Base-by-base conservation (phyloP, 2,888 invertebrate species). In the Azorinus chamasolen region DNA sequence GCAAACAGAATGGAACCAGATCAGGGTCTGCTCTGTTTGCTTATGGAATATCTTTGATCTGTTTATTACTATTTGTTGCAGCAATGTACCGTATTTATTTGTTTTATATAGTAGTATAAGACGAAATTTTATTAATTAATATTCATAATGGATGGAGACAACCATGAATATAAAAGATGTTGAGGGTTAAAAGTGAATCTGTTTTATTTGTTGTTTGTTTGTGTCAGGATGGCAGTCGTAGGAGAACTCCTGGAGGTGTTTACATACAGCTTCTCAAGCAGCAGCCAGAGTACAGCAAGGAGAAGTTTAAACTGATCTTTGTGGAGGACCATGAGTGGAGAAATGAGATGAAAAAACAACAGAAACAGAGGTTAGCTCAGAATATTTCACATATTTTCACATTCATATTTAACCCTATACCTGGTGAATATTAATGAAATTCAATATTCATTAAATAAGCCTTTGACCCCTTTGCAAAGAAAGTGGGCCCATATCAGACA, bases 161-260 rank as follows among this genome's bases (percentile, higher is more conserved):
- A n/a, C n/a, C n/a, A n/a, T n/a, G n/a, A n/a, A n/a, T n/a, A n/a
- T n/a, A n/a, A n/a, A n/a, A n/a, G n/a, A n/a, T n/a, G n/a, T 32
- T 32, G 5, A 32, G 32, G 32, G 32, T n/a, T n/a, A n/a, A n/a
- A n/a, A n/a, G 32, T 32, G 32, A 32, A 32, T 32, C 5, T 6
- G 32, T 32, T 32, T 6, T 4, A 6, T 6, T 32, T 4, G 10
- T 4, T 10, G 4, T 6, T 32, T 32, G 32, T 14, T 50, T 55
- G 20, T 92, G 92, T 59, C 90, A 96, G 96, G 96, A 97, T 93
- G 96, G 96, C 54, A 95, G 95, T 8, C 95, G 97, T 63, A 95
- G 97, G 62, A 95, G 97, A 80, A 97, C 97, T 5, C 96, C 97
- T 0, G 97, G 97, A 14, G 97, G 97, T 24, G 95, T 97, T 51